Percentiles rank a stretch among this genome's conserved stretches.
Evolutionary conservation across 2,113 vertebrate species (phyloP).

Genomic region (Marmota flaviventris): DNA sequence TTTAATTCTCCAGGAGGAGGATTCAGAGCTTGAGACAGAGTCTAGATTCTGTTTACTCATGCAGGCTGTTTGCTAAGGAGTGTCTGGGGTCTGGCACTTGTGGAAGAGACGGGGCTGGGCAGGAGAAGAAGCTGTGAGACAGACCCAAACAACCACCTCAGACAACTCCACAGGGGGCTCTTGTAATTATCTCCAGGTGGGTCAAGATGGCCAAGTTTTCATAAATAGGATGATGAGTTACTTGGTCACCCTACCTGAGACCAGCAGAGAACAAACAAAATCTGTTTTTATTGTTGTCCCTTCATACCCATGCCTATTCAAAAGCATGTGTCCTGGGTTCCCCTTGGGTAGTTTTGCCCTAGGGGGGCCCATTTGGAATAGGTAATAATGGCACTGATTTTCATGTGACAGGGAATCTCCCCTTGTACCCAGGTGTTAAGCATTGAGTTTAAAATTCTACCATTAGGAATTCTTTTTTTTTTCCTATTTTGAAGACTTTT

Average conservation of each 20-base stretch:
- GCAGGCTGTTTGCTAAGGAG: not conserved
- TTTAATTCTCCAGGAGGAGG: not conserved
- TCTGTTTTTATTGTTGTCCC: not conserved
- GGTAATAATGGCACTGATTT: not conserved
- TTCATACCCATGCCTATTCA: not conserved
- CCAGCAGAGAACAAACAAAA: not conserved
- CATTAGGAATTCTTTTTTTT: constrained; percentile 9
- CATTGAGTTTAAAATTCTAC: constrained; percentile 46
- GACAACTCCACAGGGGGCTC: not conserved
- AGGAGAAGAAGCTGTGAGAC: not conserved
- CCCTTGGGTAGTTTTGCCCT: not conserved
- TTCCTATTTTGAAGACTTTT: not conserved
- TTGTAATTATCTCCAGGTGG: not conserved
- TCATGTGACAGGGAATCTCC: not conserved
- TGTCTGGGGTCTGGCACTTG: not conserved
- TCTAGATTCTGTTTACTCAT: not conserved
- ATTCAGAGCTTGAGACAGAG: not conserved
- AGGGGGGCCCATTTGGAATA: not conserved
- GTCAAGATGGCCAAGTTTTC: not conserved
- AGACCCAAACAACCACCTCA: not conserved
- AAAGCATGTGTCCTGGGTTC: not conserved
- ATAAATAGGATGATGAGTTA: not conserved
- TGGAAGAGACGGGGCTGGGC: not conserved
- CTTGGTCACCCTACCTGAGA: not conserved
- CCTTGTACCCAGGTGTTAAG: not conserved